Base-by-base conservation (phyloP, 2,113 vertebrate genomes). In the Coregonus clupeaformis region DNA sequence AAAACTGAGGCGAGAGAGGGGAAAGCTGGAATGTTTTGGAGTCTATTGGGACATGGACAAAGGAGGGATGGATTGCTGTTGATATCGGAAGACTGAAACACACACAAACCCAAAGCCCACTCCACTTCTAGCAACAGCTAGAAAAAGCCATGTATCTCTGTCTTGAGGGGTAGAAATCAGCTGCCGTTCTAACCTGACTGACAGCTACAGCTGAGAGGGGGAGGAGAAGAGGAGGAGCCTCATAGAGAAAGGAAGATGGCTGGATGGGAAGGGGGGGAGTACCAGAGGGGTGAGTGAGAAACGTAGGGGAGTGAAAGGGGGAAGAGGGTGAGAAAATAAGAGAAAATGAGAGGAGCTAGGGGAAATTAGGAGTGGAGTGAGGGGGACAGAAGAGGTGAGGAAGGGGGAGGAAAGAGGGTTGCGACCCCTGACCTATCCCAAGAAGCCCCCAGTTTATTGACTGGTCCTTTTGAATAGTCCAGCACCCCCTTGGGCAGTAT, bases 181-280 rank as follows among this genome's bases (percentile, higher is more conserved):
- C 83, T 86, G 89, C 73, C 74, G 68, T 20, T 18, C 63, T 12
- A 3, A 7, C 32, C 57, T 89, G 88, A 93, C 2, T 77, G 93
- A 92, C 91, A 88, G 83, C 80, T 83, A 16, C 93, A 93, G 88
- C 90, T 93, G 91, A 82, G 57, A 55, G 73, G 71, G 49, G 69
- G 69, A 14, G 57, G n/a, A n/a, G n/a, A n/a, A n/a, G n/a, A n/a
- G n/a, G 68, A 62, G 73, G 62, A 29, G 59, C 62, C 27, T 74
- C 42, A 45, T 27, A 16, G 36, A 13, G 16, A 9, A 27, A 42
- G n/a, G n/a, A 22, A 16, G 16, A 68, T 55, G 69, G 9, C 22
- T 32, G 64, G 1, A 14, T n/a, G n/a, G n/a, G n/a, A 18, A 68
- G 27, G 25, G 24, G 36, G 16, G 16, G n/a, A 16, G 5, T 2